These are phyloP conservation scores for Rugalucina vietnamica DNA, from an alignment of 2,888 invertebrate species.

Conservation along the genomic window DNA sequence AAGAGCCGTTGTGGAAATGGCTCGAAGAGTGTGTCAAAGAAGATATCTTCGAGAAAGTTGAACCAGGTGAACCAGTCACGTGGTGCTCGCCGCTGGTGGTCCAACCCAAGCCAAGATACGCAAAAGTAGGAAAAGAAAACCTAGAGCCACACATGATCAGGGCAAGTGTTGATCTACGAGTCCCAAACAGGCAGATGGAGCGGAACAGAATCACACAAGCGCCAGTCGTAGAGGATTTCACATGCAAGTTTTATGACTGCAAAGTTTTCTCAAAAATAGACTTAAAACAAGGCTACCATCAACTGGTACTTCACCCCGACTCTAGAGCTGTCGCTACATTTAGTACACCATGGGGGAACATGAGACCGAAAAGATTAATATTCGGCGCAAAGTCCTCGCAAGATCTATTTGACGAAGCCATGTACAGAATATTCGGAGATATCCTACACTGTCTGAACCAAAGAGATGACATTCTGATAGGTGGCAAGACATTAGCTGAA, in stretches of 20 bases:
- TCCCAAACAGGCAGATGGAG: background rate
- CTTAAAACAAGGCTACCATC: background rate
- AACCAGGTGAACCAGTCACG: constrained; percentile 12
- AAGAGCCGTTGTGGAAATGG: constrained; percentile 21
- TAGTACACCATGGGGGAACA: no score
- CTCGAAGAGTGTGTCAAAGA: no score
- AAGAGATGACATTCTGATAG: constrained; percentile 15
- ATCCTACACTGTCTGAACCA: background rate
- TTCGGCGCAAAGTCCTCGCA: background rate
- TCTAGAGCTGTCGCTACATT: no score
- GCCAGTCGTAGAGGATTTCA: background rate
- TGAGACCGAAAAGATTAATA: no score
- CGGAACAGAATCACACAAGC: background rate
- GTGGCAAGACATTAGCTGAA: background rate
- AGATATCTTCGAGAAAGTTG: background rate
- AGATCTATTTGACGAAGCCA: constrained; percentile 18
- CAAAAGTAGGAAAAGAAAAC: background rate
- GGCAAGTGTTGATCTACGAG: background rate
- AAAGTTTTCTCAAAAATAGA: background rate
- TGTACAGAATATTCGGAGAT: no score
- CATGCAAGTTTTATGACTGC: constrained; percentile 19
- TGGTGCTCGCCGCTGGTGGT: constrained; percentile 36
- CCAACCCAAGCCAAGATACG: constrained; percentile 26
- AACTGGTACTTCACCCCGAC: background rate
- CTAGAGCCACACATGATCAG: background rate